phyloP scores from a whole-genome alignment of 1,140 invertebrate species.

The Steinernema khuongi region DNA sequence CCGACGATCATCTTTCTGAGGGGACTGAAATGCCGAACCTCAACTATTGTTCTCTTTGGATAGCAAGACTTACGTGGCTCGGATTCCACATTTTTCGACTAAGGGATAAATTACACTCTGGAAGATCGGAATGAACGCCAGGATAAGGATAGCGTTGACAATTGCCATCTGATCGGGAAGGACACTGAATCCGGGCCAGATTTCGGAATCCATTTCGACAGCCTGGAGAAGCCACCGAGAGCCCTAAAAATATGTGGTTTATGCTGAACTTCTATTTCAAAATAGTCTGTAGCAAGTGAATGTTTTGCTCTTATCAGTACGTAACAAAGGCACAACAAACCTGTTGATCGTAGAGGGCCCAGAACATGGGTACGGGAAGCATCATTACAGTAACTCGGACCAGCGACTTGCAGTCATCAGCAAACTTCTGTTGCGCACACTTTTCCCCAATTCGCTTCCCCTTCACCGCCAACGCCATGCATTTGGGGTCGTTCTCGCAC shows the following conservation, averaged over 20 bases:
- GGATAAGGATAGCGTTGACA: conserved; percentile 53
- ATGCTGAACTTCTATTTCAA: no score
- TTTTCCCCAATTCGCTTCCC: conserved; percentile 64
- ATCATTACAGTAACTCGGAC: conserved; percentile 60
- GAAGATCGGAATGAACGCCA: conserved; percentile 53
- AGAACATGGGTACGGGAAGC: conserved; percentile 61
- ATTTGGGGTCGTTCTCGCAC: conserved; percentile 18
- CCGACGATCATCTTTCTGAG: conserved; percentile 74
- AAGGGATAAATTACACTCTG: conserved; percentile 51
- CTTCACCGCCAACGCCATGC: neutral
- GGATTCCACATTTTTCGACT: conserved; percentile 33
- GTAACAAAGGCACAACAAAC: neutral
- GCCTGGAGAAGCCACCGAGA: conserved; percentile 18
- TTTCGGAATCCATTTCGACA: conserved; percentile 48
- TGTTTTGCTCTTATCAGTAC: neutral
- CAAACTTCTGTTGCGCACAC: conserved; percentile 64
- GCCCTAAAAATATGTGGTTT: neutral
- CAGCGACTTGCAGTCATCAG: conserved; percentile 59
- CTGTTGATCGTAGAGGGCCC: conserved; percentile 64
- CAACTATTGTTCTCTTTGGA: neutral
- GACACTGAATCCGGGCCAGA: conserved; percentile 59
- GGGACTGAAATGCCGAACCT: conserved; percentile 60
- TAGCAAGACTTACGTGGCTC: conserved; percentile 39
- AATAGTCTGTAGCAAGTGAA: neutral
- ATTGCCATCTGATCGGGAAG: conserved; percentile 83